Percentiles rank a stretch among this genome's conserved stretches.
phyloP scores from a whole-genome alignment of 2,888 invertebrate species.

The Loripinus fragilis region DNA sequence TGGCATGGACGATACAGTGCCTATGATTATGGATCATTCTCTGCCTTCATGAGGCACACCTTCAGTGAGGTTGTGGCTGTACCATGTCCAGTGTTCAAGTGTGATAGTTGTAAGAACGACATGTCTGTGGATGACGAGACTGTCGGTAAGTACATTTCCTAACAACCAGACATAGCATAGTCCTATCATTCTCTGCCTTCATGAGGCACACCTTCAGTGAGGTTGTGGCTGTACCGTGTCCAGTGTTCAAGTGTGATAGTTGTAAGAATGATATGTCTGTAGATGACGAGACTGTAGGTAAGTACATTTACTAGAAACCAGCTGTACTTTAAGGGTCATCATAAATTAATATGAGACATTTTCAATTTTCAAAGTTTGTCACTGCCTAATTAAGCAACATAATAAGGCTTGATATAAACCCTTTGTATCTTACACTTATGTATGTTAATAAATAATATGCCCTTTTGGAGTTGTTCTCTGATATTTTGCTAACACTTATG shows the following conservation, averaged over 20 bases:
- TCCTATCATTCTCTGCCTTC: constrained; percentile 78
- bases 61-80: constrained; percentile 74
- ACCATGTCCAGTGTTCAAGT: constrained; percentile 73
- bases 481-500: too few relatives aligned
- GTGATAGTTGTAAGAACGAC: constrained; percentile 74
- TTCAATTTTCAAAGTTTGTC: too few relatives aligned
- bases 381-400: too few relatives aligned
- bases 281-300: constrained; percentile 71
- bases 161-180: too few relatives aligned
- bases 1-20: constrained; percentile 83
- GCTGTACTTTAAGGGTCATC: too few relatives aligned
- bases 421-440: too few relatives aligned
- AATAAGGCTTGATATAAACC: too few relatives aligned
- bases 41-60: constrained; percentile 79
- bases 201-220: constrained; percentile 79
- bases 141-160: constrained; percentile 51
- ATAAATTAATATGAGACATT: too few relatives aligned
- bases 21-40: constrained; percentile 78
- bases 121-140: constrained; percentile 71
- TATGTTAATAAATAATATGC: too few relatives aligned
- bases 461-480: too few relatives aligned
- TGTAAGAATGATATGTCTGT: constrained; percentile 73
- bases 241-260: constrained; percentile 73
- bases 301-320: constrained; percentile 18
- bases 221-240: constrained; percentile 70